Percentiles rank a stretch among this genome's conserved stretches.
phyloP scores from a whole-genome alignment of 2,888 invertebrate species.

The Pseudococcus longispinus region DNA sequence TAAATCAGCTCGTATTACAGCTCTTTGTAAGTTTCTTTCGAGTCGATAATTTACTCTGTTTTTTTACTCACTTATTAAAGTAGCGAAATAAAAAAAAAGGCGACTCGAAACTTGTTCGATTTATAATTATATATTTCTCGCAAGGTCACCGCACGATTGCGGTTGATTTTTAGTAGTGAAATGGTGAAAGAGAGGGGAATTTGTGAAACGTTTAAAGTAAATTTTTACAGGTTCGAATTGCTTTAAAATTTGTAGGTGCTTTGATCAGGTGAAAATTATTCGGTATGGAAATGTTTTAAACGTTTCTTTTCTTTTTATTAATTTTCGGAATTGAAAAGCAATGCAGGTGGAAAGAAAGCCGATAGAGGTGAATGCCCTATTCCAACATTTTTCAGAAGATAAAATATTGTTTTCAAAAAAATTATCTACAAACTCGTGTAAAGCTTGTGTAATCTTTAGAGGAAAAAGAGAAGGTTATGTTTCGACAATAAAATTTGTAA shows the following conservation, averaged over 20 bases:
- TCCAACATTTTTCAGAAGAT: too few relatives aligned
- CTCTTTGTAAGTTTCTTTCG: neutral
- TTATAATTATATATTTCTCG: neutral
- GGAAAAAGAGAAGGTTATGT: too few relatives aligned
- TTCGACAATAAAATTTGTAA: too few relatives aligned
- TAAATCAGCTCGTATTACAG: neutral
- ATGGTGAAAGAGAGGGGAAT: neutral
- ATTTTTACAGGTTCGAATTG: neutral
- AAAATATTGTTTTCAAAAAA: too few relatives aligned
- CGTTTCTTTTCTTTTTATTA: too few relatives aligned
- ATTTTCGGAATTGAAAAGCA: too few relatives aligned
- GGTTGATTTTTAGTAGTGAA: neutral
- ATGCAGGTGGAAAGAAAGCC: too few relatives aligned
- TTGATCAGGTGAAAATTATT: neutral
- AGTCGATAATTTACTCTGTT: conserved; percentile 2
- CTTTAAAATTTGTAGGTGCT: neutral
- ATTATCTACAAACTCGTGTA: too few relatives aligned
- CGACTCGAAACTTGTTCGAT: conserved; percentile 21
- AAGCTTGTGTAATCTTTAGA: too few relatives aligned
- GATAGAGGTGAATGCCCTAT: too few relatives aligned
- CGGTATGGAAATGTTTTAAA: too few relatives aligned
- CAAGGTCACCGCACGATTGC: conserved; percentile 4
- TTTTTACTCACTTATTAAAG: neutral
- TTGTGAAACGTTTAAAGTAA: neutral
- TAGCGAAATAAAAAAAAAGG: neutral